These are phyloP conservation scores for Nomada fucata DNA, from an alignment of 2,888 invertebrate species.

Conservation along the genomic window DNA sequence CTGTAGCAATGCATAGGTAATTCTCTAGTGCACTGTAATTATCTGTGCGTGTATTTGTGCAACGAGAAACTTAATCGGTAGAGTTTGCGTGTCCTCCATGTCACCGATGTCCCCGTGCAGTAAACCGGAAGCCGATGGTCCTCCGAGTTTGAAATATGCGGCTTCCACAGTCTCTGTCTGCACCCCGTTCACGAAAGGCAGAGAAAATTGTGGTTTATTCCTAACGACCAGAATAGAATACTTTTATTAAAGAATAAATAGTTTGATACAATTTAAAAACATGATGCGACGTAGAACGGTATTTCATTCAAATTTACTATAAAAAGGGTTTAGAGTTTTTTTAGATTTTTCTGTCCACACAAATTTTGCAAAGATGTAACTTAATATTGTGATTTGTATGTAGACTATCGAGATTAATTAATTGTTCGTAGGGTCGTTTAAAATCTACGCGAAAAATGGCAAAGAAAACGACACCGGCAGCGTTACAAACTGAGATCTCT, in stretches of 20 bases:
- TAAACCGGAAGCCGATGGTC: slow-evolving; percentile 33
- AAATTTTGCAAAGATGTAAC: neutral
- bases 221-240: neutral
- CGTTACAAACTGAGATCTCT: slow-evolving; percentile 91
- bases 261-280: slow-evolving; percentile 27
- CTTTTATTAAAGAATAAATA: neutral
- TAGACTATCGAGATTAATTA: slow-evolving; percentile 5
- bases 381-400: neutral
- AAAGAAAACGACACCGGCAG: slow-evolving; percentile 91
- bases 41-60: slow-evolving; percentile 59
- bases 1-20: slow-evolving; percentile 35
- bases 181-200: slow-evolving; percentile 42
- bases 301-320: slow-evolving; percentile 14
- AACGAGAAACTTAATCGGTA: slow-evolving; percentile 61
- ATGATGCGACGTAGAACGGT: slow-evolving; percentile 78
- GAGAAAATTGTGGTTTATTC: slow-evolving; percentile 8
- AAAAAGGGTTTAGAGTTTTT: too few species aligned
- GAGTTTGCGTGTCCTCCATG: slow-evolving; percentile 77
- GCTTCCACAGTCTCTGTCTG: slow-evolving; percentile 53
- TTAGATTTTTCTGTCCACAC: too few species aligned
- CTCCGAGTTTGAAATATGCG: slow-evolving; percentile 37
- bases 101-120: slow-evolving; percentile 76
- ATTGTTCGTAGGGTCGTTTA: slow-evolving; percentile 72
- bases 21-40: slow-evolving; percentile 53
- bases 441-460: slow-evolving; percentile 85